Evolutionary conservation across 2,113 vertebrate species (phyloP), one percentile per base, ranked within the genome.

Genomic region (Odocoileus hemionus): DNA sequence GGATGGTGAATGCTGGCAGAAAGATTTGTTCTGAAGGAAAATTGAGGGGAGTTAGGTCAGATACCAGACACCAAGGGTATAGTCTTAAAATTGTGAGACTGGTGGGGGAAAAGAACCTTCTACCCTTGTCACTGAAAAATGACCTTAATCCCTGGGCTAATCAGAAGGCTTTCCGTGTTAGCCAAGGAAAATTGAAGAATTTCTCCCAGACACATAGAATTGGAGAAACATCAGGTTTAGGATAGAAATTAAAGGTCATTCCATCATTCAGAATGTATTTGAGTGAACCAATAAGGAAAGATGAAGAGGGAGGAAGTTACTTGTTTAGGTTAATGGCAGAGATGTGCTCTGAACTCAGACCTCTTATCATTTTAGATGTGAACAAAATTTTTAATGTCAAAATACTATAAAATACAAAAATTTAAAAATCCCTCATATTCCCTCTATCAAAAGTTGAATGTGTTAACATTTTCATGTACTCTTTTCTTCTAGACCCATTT

Each of bases 11-110:
- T 52, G 57, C 54, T 85, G 94, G 78, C 30, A 97, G 85, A 96
- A 97, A 95, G 15, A 45, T 88, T 43, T 90, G 86, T 94, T 70
- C 43, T 39, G 97, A 96, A 79, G 50, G 7, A 28, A 52, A 96
- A 93, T 94, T 89, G 30, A 61, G 43, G 78, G 2, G 14, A 80
- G 39, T 80, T 84, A 79, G 70, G 21, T 10, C 52, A 94, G 76
- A n/a, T 80, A 58, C 43, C 54, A 96, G 70, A 87, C 23, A 50
- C 67, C 94, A 96, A 43, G 54, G 47, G 10, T n/a, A 43, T 52
- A 88, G n/a, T 96, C 26, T 90, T 36, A 2, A 43, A 60, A 70
- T 2, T 11, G 30, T 83, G 64, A 97, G 57, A 33, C 67, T n/a
- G 4, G 6, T 80, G 30, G 43, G 33, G 67, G 33, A 50, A 90